Conservation (phyloP, 2,797 vertebrate species). For the Somateria mollissima region DNA sequence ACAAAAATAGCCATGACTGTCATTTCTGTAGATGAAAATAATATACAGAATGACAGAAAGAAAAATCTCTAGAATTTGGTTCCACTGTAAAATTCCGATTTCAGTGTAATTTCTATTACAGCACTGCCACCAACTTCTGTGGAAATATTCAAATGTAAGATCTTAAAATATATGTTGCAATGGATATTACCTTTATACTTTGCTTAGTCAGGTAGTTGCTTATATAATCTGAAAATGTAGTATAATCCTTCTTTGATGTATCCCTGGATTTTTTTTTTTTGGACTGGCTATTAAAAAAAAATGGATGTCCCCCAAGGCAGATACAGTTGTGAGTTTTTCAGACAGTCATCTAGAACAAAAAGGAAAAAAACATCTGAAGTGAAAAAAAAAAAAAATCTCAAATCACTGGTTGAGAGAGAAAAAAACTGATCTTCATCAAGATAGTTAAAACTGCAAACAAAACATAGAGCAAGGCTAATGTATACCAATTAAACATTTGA, state of each 20-base stretch:
- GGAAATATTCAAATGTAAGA: not conserved
- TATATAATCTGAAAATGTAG: not conserved
- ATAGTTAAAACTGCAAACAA: not conserved
- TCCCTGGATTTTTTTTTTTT: not conserved
- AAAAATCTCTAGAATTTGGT: not conserved
- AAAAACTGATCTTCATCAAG: not conserved
- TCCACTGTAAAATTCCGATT: not conserved
- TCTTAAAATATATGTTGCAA: not conserved
- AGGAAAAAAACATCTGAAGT: not conserved
- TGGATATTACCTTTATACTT: not conserved
- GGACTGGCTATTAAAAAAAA: not conserved
- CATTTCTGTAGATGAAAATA: constrained; percentile 32
- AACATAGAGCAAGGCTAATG: not conserved
- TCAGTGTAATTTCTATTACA: not conserved
- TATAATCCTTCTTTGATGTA: not conserved
- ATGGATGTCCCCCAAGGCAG: not conserved
- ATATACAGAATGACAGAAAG: not conserved
- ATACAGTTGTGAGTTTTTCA: not conserved
- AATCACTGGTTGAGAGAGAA: not conserved
- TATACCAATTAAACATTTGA: constrained; percentile 1
- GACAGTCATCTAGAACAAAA: not conserved
- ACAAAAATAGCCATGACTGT: constrained; percentile 27
- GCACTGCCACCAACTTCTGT: not conserved
- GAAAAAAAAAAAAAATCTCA: not conserved
- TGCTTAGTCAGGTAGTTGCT: not conserved